Percentiles rank a stretch among this genome's conserved stretches.
These are phyloP conservation scores for Nannoperca australis DNA, from an alignment of 2,797 vertebrate genomes.

Conservation along the genomic window DNA sequence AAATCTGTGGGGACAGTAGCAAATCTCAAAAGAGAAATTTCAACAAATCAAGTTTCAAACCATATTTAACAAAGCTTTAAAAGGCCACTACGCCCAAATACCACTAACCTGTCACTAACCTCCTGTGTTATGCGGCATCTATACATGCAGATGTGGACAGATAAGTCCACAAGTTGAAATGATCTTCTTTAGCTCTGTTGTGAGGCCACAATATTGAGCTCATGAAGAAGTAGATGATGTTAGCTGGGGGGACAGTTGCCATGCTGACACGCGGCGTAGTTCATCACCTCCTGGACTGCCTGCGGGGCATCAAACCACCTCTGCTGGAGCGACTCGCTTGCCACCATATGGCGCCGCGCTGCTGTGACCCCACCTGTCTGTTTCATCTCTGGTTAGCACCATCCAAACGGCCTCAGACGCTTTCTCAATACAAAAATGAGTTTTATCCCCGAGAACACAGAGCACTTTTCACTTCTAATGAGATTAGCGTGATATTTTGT, in stretches of 20 bases:
- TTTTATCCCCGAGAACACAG: conserved; percentile 22
- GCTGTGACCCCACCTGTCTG: conserved; percentile 59
- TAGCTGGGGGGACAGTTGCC: conserved; percentile 66
- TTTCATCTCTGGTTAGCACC: conserved; percentile 13
- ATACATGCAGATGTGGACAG: neutral
- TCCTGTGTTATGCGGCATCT: neutral
- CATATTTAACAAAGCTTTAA: neutral
- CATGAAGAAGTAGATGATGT: conserved; percentile 52
- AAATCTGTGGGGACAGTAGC: neutral
- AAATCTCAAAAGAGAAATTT: neutral
- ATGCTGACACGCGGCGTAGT: conserved; percentile 49
- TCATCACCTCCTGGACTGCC: conserved; percentile 65
- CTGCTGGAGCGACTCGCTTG: conserved; percentile 40
- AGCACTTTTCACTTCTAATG: conserved; percentile 60
- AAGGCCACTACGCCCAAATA: too few relatives aligned
- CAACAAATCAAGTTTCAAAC: too few relatives aligned
- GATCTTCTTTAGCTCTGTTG: neutral
- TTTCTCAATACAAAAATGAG: conserved; percentile 15
- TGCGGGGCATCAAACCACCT: conserved; percentile 57
- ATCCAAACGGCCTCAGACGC: neutral
- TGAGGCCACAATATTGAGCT: conserved; percentile 19
- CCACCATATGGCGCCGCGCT: conserved; percentile 53
- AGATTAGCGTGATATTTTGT: conserved; percentile 69
- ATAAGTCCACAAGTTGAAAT: conserved; percentile 17
- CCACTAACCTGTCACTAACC: too few relatives aligned